Percentiles rank a stretch among this genome's conserved stretches.
These are phyloP conservation scores for Gymnodraco acuticeps DNA, from an alignment of 2,797 vertebrate genomes.

Conservation along the genomic window DNA sequence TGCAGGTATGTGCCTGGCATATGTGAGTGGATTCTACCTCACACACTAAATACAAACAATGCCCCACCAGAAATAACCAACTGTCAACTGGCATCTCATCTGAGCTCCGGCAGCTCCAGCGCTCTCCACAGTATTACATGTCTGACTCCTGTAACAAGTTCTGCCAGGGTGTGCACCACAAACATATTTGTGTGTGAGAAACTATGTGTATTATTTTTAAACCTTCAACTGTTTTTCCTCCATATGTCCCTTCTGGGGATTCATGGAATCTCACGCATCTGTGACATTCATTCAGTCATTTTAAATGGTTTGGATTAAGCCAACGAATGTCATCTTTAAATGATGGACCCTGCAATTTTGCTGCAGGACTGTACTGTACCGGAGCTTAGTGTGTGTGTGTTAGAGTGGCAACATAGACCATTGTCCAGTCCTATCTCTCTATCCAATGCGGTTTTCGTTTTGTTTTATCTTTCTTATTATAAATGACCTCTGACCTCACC, in stretches of 20 bases:
- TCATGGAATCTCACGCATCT: not conserved
- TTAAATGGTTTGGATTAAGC: not conserved
- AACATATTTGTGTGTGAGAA: constrained; percentile 2
- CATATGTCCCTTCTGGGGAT: not conserved
- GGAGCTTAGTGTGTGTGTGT: not conserved
- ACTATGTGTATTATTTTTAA: not conserved
- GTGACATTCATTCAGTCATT: constrained; percentile 3
- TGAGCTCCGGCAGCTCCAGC: constrained; percentile 25
- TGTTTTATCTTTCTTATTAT: not conserved
- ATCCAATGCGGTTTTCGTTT: not conserved
- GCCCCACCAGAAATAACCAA: constrained; percentile 55
- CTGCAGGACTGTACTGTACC: not conserved
- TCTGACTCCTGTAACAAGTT: constrained; percentile 39
- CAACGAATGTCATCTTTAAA: not conserved
- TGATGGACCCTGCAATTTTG: not conserved
- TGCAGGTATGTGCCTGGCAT: constrained; percentile 1
- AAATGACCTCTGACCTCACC: no score
- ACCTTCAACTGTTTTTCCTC: no score
- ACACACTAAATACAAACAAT: constrained; percentile 39
- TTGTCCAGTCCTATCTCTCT: not conserved
- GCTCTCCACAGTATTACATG: constrained; percentile 26
- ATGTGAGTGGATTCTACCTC: constrained; percentile 10
- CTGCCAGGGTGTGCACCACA: constrained; percentile 13
- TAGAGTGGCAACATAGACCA: not conserved
- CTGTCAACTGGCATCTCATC: constrained; percentile 52